Base-by-base conservation (phyloP, 2,113 vertebrate species). In the Nyctereutes procyonoides region DNA sequence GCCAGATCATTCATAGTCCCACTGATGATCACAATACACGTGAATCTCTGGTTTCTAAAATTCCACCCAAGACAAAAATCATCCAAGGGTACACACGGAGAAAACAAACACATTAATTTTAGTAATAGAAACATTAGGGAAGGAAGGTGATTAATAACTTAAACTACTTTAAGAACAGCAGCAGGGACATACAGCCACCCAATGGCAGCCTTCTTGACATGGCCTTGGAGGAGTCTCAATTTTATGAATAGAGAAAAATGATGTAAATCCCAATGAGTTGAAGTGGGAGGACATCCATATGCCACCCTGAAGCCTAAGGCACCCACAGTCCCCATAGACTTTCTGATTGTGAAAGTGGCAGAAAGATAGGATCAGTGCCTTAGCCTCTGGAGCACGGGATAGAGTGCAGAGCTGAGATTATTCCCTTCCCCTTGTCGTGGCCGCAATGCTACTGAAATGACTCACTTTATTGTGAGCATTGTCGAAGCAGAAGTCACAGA, bases 401-500 rank as follows among this genome's bases (percentile, higher is more conserved):
- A 60, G 51, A 69, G 30, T 5, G 3, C 35, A 38, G 69, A 69
- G 60, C 16, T 24, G 24, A 53, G 20, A 32, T 14, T 5, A 0
- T 10, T 2, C 38, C 28, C 53, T 55, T 20, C 28, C 62, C 6
- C 20, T 19, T 1, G 43, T 53, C 90, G 2, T 0, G 8, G 28
- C n/a, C 20, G 16, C n/a, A 1, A 1, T 0, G 19, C 8, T 12
- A 11, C 3, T 17, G 20, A 55, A n/a, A 30, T 8, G 55, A 2
- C 56, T 67, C 48, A 0, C 63, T 58, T 51, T 15, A 20, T 81
- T 3, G 32, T 8, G 30, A 81, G 65, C 62, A 0, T 1, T 3
- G 30, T 48, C 81, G 38, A 35, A 17, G 48, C 1, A 0, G 20
- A 3, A 14, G 38, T 12, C 14, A 4, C 3, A 0, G 32, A 0